Evolutionary conservation across 2,797 vertebrate genomes (phyloP).

Genomic region (Perodicticus potto): DNA sequence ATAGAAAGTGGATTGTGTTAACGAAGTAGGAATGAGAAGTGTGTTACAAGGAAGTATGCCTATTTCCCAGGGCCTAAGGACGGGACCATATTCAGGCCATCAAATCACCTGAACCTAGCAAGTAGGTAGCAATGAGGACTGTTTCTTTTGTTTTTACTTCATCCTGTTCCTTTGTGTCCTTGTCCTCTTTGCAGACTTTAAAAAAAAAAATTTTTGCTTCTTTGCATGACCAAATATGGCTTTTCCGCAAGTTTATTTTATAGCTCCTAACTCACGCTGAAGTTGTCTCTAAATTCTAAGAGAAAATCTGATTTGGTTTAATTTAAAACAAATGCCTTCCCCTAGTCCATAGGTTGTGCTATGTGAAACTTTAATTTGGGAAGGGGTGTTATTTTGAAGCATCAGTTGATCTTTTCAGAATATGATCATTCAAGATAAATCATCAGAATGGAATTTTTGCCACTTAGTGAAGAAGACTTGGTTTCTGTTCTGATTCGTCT

Average conservation of each 20-base stretch:
- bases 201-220: not conserved
- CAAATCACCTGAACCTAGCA: not conserved
- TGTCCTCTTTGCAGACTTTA: not conserved
- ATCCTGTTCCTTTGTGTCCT: not conserved
- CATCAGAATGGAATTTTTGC: slow-evolving; percentile 34
- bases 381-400: not conserved
- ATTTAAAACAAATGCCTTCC: not conserved
- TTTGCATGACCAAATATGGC: not conserved
- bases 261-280: not conserved
- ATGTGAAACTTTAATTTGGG: not conserved
- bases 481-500: slow-evolving; percentile 54
- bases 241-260: not conserved
- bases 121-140: not conserved
- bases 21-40: not conserved
- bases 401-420: not conserved
- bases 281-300: not conserved
- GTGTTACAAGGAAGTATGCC: rapidly evolving
- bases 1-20: not conserved
- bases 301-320: not conserved
- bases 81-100: not conserved
- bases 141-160: not conserved
- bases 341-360: not conserved
- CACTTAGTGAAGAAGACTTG: not conserved
- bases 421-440: not conserved
- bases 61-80: not conserved